Conservation (phyloP, 2,113 vertebrate genomes). For the Phaethon lepturus region DNA sequence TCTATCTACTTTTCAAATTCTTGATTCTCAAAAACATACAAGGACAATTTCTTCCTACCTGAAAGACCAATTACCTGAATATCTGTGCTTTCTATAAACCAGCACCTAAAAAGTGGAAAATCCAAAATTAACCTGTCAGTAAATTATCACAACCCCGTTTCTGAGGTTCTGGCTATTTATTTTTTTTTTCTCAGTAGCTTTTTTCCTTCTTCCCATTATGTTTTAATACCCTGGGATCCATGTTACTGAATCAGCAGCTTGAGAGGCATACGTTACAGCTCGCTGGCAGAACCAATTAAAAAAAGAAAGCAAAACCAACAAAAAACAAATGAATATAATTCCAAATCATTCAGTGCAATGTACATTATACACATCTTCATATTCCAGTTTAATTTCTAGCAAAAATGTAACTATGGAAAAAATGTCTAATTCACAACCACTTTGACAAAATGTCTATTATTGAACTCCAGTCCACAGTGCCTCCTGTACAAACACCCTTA, state of each 20-base stretch:
- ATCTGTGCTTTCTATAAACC: not conserved
- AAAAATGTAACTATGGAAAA: not conserved
- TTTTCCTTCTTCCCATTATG: not conserved
- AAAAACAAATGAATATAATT: constrained; percentile 14
- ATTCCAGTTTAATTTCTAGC: constrained; percentile 45
- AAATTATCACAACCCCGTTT: not conserved
- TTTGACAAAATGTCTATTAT: not conserved
- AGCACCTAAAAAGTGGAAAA: not conserved
- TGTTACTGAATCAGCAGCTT: constrained; percentile 38
- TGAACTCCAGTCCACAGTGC: not conserved
- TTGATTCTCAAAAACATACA: not conserved
- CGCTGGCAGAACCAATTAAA: constrained; percentile 35
- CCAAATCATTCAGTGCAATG: constrained; percentile 32
- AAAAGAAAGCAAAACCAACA: constrained; percentile 16
- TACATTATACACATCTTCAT: constrained; percentile 31
- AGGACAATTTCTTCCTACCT: not conserved
- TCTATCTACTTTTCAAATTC: not conserved
- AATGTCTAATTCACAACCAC: not conserved
- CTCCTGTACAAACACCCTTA: not conserved
- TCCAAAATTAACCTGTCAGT: not conserved
- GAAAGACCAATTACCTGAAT: not conserved
- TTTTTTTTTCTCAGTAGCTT: not conserved
- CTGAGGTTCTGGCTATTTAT: not conserved
- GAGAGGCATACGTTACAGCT: constrained; percentile 38
- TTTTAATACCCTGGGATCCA: constrained; percentile 29